Conservation (phyloP, 2,888 invertebrate genomes). For the Villa cingulata region DNA sequence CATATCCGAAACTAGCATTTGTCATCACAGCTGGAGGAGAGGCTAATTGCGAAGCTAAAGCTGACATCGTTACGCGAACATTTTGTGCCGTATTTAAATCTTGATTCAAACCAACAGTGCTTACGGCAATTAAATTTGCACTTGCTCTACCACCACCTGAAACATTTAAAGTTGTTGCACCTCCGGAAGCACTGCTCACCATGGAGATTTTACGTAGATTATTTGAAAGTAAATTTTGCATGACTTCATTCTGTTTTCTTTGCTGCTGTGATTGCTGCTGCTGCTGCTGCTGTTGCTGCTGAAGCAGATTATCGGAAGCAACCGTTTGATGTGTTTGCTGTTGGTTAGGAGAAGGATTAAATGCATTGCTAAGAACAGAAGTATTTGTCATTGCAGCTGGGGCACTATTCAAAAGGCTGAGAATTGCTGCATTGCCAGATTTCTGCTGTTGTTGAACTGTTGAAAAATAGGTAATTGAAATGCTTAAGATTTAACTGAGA, state of each 20-base stretch:
- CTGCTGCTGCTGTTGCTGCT: slow-evolving; percentile 19
- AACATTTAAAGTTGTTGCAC: slow-evolving; percentile 25
- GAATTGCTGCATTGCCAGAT: slow-evolving; percentile 51
- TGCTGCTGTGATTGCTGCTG: slow-evolving; percentile 11
- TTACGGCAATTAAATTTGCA: slow-evolving; percentile 29
- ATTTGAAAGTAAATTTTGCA: slow-evolving; percentile 30
- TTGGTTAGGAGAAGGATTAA: slow-evolving; percentile 24
- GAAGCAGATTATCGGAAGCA: slow-evolving; percentile 18
- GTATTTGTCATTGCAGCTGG: slow-evolving; percentile 58
- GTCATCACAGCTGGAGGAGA: slow-evolving; percentile 37
- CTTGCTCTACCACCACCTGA: background rate
- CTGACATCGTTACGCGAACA: slow-evolving; percentile 37
- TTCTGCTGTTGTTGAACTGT: slow-evolving; percentile 11
- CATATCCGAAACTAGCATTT: slow-evolving; percentile 28
- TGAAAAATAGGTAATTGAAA: no score
- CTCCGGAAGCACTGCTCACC: slow-evolving; percentile 17
- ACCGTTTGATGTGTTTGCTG: slow-evolving; percentile 18
- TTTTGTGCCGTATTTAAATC: slow-evolving; percentile 20
- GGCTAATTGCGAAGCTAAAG: slow-evolving; percentile 35
- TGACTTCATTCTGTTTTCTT: slow-evolving; percentile 31
- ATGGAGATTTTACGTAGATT: slow-evolving; percentile 28
- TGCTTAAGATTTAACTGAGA: no score
- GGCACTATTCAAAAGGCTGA: slow-evolving; percentile 63
- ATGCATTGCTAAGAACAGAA: slow-evolving; percentile 38
- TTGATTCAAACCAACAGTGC: slow-evolving; percentile 20